Evolutionary conservation across 1,140 invertebrate species (phyloP).

Genomic region (Trachymyrmex cornetzi): DNA sequence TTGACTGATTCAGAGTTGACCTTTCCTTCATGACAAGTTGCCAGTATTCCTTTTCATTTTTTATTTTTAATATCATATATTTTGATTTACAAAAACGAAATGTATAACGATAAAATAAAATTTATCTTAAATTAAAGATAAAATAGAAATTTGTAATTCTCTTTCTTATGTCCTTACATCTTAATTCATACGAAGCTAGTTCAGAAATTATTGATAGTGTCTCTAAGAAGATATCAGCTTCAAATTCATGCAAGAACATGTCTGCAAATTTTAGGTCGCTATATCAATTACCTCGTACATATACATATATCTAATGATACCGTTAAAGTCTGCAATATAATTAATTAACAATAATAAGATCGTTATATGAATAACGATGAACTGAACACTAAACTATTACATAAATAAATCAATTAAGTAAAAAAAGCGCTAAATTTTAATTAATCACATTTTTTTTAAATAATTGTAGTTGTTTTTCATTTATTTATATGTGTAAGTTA

Average conservation of each 20-base stretch:
- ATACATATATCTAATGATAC: not conserved
- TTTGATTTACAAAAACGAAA: not conserved
- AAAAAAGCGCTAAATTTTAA: no score
- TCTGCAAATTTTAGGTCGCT: constrained; percentile 27
- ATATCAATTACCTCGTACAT: constrained; percentile 36
- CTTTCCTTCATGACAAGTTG: not conserved
- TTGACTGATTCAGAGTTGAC: not conserved
- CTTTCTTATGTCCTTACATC: not conserved
- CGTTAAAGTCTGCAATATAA: not conserved
- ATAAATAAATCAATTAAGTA: no score
- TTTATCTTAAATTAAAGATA: not conserved
- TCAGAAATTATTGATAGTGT: constrained; percentile 12
- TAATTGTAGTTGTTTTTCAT: not conserved
- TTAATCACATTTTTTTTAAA: not conserved
- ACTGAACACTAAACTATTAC: no score
- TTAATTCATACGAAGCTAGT: not conserved
- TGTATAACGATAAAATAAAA: not conserved
- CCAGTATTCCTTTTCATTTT: not conserved
- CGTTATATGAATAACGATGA: no score
- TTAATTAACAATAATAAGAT: not conserved
- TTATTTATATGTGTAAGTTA: not conserved
- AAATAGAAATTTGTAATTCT: not conserved
- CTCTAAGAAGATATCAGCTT: constrained; percentile 39
- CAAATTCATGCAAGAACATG: constrained; percentile 29
- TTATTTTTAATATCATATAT: not conserved